Evolutionary conservation across 1,140 invertebrate species (phyloP).

Genomic region (Nomia melanderi): DNA sequence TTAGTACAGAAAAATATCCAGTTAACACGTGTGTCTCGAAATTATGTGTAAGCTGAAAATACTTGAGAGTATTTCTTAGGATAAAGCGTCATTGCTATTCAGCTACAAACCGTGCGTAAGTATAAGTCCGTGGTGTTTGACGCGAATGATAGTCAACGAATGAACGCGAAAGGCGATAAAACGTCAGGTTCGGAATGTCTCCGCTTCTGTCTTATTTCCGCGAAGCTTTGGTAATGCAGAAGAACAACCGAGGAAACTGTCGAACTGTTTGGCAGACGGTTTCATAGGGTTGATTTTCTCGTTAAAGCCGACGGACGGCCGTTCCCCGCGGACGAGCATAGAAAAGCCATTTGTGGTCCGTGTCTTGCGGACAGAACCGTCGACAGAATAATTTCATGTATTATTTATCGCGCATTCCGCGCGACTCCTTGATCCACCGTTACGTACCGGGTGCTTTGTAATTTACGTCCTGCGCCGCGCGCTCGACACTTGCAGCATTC

Average conservation of each 20-base stretch:
- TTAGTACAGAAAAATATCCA: no score
- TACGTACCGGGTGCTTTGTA: constrained; percentile 32
- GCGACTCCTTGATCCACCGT: constrained; percentile 43
- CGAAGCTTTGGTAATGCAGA: neutral
- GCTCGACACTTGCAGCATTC: neutral
- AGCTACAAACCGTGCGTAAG: no score
- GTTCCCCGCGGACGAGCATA: constrained; percentile 32
- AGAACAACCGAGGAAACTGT: constrained; percentile 4
- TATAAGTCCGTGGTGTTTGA: no score
- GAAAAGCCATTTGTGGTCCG: constrained; percentile 32
- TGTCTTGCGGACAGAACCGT: constrained; percentile 34
- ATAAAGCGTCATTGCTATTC: no score
- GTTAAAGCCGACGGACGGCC: constrained; percentile 23
- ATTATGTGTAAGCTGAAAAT: no score
- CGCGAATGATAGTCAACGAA: no score
- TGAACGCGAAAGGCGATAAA: no score
- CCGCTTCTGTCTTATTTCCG: no score
- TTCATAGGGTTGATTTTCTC: constrained; percentile 10
- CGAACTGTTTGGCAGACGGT: neutral
- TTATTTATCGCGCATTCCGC: constrained; percentile 66
- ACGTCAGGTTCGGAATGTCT: no score
- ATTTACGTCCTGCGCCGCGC: neutral
- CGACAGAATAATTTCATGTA: constrained; percentile 68
- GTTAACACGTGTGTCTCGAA: no score
- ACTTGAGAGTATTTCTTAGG: no score